Percentiles rank a stretch among this genome's conserved stretches.
These are phyloP conservation scores for Rhynchonycteris naso DNA, from an alignment of 2,797 vertebrate species.

Conservation along the genomic window DNA sequence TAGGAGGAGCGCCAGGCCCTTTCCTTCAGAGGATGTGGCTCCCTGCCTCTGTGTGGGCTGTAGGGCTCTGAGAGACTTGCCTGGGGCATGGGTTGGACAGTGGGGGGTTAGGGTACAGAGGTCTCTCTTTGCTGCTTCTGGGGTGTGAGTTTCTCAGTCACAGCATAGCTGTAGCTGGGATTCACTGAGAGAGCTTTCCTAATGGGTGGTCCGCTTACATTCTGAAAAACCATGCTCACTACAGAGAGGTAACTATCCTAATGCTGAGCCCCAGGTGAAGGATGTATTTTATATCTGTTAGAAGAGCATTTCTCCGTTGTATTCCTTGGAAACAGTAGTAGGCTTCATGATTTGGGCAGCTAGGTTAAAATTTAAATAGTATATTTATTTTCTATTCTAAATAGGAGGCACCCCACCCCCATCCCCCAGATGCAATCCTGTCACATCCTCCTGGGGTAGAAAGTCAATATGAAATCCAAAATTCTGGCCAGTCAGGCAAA, in stretches of 20 bases:
- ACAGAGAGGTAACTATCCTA: neutral
- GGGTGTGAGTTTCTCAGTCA: neutral
- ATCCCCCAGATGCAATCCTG: neutral
- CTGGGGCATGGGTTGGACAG: neutral
- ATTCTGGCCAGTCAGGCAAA: slow-evolving; percentile 47
- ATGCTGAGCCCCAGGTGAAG: neutral
- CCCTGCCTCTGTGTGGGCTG: neutral
- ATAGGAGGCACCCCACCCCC: neutral
- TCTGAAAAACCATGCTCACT: neutral
- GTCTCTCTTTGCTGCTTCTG: slow-evolving; percentile 4
- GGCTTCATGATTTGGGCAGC: neutral
- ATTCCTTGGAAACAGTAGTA: slow-evolving; percentile 2
- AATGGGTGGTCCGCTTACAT: neutral
- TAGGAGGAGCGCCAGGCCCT: neutral
- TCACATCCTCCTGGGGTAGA: neutral
- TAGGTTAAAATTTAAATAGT: neutral
- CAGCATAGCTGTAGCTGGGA: neutral
- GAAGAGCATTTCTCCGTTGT: neutral
- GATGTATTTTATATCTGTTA: neutral
- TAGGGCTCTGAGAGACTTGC: neutral
- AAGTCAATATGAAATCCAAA: slow-evolving; percentile 67
- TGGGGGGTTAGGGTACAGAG: neutral
- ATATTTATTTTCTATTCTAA: slow-evolving; percentile 34
- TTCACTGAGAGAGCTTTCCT: neutral
- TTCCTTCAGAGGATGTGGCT: neutral